Evolutionary conservation across 2,888 invertebrate genomes (phyloP), one percentile per base, ranked within the genome.

Genomic region (Lasioglossum villosulum): DNA sequence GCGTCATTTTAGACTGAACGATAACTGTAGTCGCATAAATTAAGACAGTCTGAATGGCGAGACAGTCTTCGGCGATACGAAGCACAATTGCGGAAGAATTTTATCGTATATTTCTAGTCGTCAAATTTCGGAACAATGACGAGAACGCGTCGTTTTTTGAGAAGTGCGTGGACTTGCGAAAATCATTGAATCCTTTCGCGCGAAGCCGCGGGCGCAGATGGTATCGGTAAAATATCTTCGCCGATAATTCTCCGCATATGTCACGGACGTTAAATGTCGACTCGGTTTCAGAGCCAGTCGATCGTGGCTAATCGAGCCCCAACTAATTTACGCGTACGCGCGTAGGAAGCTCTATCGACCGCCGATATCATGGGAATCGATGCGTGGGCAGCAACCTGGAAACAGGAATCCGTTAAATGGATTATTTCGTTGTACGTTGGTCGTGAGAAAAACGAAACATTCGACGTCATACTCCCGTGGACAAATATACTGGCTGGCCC

Each of bases 321-420:
- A 74, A 48, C 45, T 86, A 77, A 85, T 86, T 82, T 73, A 83
- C 78, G 63, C 85, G 68, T 79, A 66, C 42, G n/a, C 42, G 82
- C 70, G 86, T 86, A 74, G 86, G 86, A 78, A 70, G 86, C 79
- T 68, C 45, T 82, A 86, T 82, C 85, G 37, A 52, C 66, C 48
- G 66, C 23, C 39, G 19, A 39, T 79, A 86, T 82, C 86, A 82
- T 86, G 86, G 79, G 86, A 86, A 86, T 77, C 86, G 78, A 42
- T 16, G 86, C 75, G 86, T 86, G 71, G 86, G 86, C 71, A 63
- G 82, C 82, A 27, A 30, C 56, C 70, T 84, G 81, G 75, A 75
- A 77, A 75, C 45, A 68, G 42, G 70, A 59, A 82, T 82, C 76
- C 72, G 59, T 75, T 86, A 84, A 80, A 86, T 71, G 78, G 75